Base-by-base conservation (phyloP, 2,113 vertebrate species). In the Plectropomus leopardus region DNA sequence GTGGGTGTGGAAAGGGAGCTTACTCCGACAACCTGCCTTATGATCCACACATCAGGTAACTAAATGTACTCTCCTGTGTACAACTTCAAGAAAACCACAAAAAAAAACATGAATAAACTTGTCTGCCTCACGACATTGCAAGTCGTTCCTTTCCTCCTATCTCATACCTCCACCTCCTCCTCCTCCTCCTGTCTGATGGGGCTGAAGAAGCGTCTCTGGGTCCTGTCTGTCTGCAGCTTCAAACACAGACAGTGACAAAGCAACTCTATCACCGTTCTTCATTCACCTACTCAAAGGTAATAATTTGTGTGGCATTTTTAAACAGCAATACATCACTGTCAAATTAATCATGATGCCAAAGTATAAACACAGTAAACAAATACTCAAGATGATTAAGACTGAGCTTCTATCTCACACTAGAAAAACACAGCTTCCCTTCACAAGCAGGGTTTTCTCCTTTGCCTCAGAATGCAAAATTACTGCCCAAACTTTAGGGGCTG, bases 41-140 rank as follows among this genome's bases (percentile, higher is more conserved):
- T 86, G 82, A 89, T 86, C 82, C 54, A 45, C 69, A 83, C 80
- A 81, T 86, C 78, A 89, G 80, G 85, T 87, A 85, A 72, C 67
- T 82, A 71, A 71, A 64, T 76, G 32, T 82, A 42, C 42, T 86
- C 45, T 74, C 67, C 64, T 73, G 82, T 19, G 59, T 34, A 66
- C 15, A 72, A 80, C 84, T 86, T 88, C 76, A 90, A 89, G 75
- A 76, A 84, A 84, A 76, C 78, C 78, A 68, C 73, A 65, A n/a
- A 80, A 26, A 53, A 21, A 76, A 76, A 50, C 89, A 84, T 28
- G 83, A 89, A 77, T 75, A 80, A 88, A 88, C 87, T 70, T 90
- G 90, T 77, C 85, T 77, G 61, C 36, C 68, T 83, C 55, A 48
- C 42, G 76, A 60, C 68, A 74, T 66, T 75, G 68, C 64, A 76